Evolutionary conservation across 2,113 vertebrate genomes (phyloP).

Genomic region (Rhinogobius similis): DNA sequence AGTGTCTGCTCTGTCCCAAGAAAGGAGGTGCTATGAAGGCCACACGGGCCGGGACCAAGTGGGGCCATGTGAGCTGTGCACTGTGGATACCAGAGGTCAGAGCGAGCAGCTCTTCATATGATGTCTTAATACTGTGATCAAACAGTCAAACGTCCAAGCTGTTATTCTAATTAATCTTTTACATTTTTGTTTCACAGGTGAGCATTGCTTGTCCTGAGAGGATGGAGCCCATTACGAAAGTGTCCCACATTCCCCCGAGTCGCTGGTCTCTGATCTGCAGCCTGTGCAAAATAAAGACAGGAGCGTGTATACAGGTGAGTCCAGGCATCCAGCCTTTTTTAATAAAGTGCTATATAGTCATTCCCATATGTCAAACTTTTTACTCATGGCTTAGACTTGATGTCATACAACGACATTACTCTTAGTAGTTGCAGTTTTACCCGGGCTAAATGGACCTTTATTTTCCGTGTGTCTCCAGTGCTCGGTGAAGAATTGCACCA

Average conservation of each 20-base stretch:
- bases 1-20: slow-evolving; percentile 94
- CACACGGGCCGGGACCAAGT: slow-evolving; percentile 91
- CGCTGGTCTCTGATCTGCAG: slow-evolving; percentile 97
- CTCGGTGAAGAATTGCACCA: slow-evolving; percentile 97
- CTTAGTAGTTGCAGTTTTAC: neutral
- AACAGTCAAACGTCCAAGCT: neutral
- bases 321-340: neutral
- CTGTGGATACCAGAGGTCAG: slow-evolving; percentile 98
- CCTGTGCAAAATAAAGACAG: slow-evolving; percentile 95
- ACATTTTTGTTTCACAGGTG: slow-evolving; percentile 76
- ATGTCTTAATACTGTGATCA: neutral
- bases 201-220: slow-evolving; percentile 97
- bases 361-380: neutral
- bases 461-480: slow-evolving; percentile 75
- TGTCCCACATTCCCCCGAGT: slow-evolving; percentile 96
- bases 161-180: neutral
- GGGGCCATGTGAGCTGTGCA: slow-evolving; percentile 98
- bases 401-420: neutral
- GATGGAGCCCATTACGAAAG: slow-evolving; percentile 98
- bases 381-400: neutral
- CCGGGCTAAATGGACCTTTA: neutral
- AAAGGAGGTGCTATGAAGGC: slow-evolving; percentile 98
- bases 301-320: slow-evolving; percentile 95
- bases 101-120: neutral
- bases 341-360: no score